Percentiles rank a stretch among this genome's conserved stretches.
Conservation (phyloP, 2,888 invertebrate species). For the Hydrotaea cyrtoneurina region DNA sequence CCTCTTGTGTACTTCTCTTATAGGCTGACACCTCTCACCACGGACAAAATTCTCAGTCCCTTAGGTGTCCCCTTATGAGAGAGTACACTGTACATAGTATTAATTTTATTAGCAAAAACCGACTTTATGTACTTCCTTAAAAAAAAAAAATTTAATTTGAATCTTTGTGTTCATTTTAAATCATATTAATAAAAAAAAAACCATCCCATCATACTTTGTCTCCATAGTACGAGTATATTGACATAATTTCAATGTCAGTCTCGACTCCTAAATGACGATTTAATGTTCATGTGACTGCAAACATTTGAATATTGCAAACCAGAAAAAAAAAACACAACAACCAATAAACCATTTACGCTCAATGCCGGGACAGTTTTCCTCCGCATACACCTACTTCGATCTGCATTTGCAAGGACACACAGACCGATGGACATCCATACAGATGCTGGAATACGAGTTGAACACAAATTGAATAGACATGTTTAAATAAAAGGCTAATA, state of each 20-base stretch:
- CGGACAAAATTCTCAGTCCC: no score
- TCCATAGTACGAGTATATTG: no score
- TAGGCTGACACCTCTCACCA: no score
- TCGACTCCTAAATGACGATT: constrained; percentile 9
- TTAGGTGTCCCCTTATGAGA: no score
- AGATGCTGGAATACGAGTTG: constrained; percentile 20
- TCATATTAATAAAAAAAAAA: no score
- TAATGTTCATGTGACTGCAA: constrained; percentile 22
- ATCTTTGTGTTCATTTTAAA: no score
- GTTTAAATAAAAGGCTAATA: constrained; percentile 38
- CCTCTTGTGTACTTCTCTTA: no score
- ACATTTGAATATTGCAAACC: constrained; percentile 22
- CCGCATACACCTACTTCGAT: not conserved
- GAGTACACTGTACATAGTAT: no score
- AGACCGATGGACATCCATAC: not conserved
- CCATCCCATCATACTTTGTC: no score
- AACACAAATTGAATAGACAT: constrained; percentile 35
- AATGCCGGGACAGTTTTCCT: not conserved
- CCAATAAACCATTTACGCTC: constrained; percentile 8
- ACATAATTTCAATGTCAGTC: not conserved
- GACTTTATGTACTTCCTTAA: no score
- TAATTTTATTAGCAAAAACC: no score
- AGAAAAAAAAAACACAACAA: not conserved
- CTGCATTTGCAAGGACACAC: not conserved
- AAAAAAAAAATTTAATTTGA: no score